Evolutionary conservation across 2,888 invertebrate species (phyloP), one percentile per base, ranked within the genome.

Genomic region (Halocaridina rubra): DNA sequence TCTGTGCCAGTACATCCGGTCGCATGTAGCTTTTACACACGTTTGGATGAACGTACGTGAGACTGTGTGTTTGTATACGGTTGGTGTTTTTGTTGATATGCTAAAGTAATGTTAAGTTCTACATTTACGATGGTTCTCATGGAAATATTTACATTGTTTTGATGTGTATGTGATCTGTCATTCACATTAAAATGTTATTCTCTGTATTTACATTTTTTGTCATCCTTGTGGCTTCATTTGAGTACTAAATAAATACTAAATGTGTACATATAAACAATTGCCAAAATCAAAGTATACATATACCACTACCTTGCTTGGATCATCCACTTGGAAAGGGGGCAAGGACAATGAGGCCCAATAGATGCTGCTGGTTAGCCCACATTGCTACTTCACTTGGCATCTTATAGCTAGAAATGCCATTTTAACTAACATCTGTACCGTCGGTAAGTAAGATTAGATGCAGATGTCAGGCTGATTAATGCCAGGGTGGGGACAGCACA

Each of bases 141-240:
- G 27, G 22, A 53, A 39, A 67, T 29, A 67, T 57, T 80, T 80
- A n/a, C 39, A 61, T 80, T 80, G 74, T 74, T 80, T 80, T 80
- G 39, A 74, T 57, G 39, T 80, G 80, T 80, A 80, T 74, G 74
- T 74, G 61, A 80, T 24, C 61, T 74, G 74, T 80, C 80, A 80
- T 80, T 80, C 74, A 53, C 74, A 80, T 71, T 80, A 80, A 80
- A 80, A 74, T 80, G 80, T 80, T 80, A 80, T 80, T 80, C 80
- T 80, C 80, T 80, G 80, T 30, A 57, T 30, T 16, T 10, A 32
- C 39, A 39, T n/a, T 19, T 61, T 77, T 59, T 29, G n/a, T 39
- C 29, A 75, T 75, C 75, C 75, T 22, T 46, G 22, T 46, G 32
- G 10, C 3, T 33, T 13, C 22, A 24, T 7, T 16, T 72, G 19